Percentiles rank a stretch among this genome's conserved stretches.
Conservation (phyloP, 2,113 vertebrate species). For the Platysternon megacephalum region DNA sequence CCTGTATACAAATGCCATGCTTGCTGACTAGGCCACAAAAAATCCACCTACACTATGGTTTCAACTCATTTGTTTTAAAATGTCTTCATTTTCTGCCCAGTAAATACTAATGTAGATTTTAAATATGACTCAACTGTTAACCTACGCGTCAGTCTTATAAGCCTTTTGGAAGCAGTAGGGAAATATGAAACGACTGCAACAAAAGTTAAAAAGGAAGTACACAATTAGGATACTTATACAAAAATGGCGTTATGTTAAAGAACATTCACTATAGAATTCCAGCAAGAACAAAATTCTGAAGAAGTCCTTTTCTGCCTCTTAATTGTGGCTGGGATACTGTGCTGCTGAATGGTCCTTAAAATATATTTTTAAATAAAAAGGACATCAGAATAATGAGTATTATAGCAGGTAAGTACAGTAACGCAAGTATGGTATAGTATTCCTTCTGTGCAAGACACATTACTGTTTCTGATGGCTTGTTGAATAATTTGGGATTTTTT, state of each 20-base stretch:
- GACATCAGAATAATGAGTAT: background rate
- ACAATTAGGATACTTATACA: background rate
- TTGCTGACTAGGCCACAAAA: background rate
- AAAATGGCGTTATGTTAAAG: background rate
- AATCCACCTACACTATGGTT: background rate
- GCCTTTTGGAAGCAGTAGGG: background rate
- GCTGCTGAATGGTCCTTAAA: background rate
- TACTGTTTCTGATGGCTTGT: background rate
- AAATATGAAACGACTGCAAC: background rate
- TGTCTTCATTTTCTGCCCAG: fast-evolving
- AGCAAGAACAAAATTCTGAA: background rate
- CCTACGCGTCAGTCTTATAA: background rate
- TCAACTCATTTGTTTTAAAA: background rate
- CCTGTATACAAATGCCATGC: background rate
- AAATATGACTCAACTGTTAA: background rate
- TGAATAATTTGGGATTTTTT: constrained; percentile 23
- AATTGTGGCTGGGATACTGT: background rate
- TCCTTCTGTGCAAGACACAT: background rate
- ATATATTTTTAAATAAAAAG: background rate
- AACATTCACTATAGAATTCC: background rate
- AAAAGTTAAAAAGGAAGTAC: background rate
- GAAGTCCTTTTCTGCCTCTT: background rate
- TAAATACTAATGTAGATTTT: background rate
- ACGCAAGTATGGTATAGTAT: background rate
- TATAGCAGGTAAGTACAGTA: background rate